Evolutionary conservation across 2,113 vertebrate genomes (phyloP).

Genomic region (Vulpes vulpes): DNA sequence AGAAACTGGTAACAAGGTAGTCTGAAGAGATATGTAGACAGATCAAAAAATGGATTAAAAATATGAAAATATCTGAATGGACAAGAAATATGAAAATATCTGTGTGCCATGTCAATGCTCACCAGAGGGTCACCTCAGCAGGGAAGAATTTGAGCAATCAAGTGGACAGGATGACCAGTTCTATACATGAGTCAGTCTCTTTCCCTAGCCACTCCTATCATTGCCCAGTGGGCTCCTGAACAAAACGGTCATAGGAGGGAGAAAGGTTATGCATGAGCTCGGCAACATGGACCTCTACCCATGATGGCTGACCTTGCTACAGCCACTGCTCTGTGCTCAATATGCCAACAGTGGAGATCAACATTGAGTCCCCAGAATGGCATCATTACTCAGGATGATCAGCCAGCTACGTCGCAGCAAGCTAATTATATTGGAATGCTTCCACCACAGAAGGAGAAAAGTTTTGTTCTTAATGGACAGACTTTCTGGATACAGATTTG

Average conservation of each 20-base stretch:
- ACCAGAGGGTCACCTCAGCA: not conserved
- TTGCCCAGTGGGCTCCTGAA: not conserved
- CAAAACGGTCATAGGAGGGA: not conserved
- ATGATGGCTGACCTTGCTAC: not conserved
- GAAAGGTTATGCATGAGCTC: not conserved
- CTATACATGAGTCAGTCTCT: not conserved
- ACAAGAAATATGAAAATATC: not conserved
- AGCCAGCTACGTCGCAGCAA: not conserved
- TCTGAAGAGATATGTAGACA: not conserved
- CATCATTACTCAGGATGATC: not conserved
- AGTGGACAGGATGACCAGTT: not conserved
- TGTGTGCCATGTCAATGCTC: not conserved
- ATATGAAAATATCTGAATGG: not conserved
- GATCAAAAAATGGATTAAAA: not conserved
- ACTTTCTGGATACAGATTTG: not conserved
- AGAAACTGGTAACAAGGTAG: not conserved
- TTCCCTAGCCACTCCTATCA: not conserved
- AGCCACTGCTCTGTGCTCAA: not conserved
- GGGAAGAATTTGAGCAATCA: conserved; percentile 12
- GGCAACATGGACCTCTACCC: not conserved
- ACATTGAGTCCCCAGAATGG: not conserved
- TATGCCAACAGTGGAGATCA: not conserved
- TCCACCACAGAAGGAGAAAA: not conserved
- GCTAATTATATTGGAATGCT: not conserved
- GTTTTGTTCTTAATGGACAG: not conserved